Evolutionary conservation across 2,888 invertebrate genomes (phyloP), one percentile per base, ranked within the genome.

Genomic region (Strigamia maritima): DNA sequence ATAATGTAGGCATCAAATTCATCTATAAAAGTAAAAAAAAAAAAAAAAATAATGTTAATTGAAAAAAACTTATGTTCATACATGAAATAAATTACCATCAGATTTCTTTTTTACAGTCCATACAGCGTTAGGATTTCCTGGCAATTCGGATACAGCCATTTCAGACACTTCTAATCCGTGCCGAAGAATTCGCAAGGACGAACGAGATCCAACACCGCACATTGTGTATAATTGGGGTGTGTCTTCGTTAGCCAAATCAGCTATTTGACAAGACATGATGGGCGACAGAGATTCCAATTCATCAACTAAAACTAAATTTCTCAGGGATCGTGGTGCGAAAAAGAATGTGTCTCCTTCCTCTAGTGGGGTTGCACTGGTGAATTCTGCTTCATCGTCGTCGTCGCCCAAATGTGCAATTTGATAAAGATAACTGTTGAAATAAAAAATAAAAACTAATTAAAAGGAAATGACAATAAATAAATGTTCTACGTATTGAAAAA

Each of bases 271-370:
- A 24, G 90, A 89, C 85, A 95, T 89, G 82, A 98, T 94, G 0
- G 98, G 98, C 0, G 97, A 95, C 22, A 98, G 89, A 8, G 97
- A 97, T 84, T 98, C 97, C 88, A 98, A 88, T 88, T 98, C 98
- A 87, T 99, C 99, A 8, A 99, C 98, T 83, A 97, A 88, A 0
- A 98, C 96, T 54, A 99, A 89, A 89, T 99, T 99, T 84, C 95
- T 91, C 0, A 99, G 88, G 0, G 93, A 91, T 82, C 98, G 89
- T 0, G 98, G 98, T 0, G 96, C 97, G 88, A 98, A 99, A 89
- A 98, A 98, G 88, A 98, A 99, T 0, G 98, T 98, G 85, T 99
- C 98, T 8, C 98, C 98, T 86, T 99, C 98, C 87, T 98, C 98
- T 75, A 98, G 87, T 0, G 97, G 97, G 94, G 97, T 97, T 0